A percentile compares a stretch with the other conserved stretches of the same genome.
These are phyloP conservation scores for Drosophila pallidifrons DNA, from an alignment of 1,140 invertebrate genomes.

Conservation along the genomic window DNA sequence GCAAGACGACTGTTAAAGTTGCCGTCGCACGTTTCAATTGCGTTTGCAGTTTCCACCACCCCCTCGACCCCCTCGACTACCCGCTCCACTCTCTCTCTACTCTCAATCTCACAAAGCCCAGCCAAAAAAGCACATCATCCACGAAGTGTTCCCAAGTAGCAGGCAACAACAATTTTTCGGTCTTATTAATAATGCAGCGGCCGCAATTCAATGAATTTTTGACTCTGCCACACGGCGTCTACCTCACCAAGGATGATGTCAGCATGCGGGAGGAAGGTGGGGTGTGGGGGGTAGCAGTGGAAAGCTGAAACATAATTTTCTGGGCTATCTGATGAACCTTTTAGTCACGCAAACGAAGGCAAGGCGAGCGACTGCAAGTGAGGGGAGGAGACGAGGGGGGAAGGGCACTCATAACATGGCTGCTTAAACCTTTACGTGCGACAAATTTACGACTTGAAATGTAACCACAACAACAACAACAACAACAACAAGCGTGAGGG, in stretches of 20 bases:
- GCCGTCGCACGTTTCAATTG: slow-evolving; percentile 79
- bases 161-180: slow-evolving; percentile 72
- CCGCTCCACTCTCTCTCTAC: neutral
- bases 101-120: too few species aligned
- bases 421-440: slow-evolving; percentile 83
- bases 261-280: neutral
- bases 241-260: neutral
- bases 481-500: slow-evolving; percentile 39
- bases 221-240: slow-evolving; percentile 55
- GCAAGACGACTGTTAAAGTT: slow-evolving; percentile 79
- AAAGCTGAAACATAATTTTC: slow-evolving; percentile 63
- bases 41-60: slow-evolving; percentile 33
- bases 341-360: slow-evolving; percentile 58
- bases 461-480: slow-evolving; percentile 66
- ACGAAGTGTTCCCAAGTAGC: slow-evolving; percentile 54
- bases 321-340: slow-evolving; percentile 79
- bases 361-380: neutral
- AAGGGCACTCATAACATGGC: slow-evolving; percentile 55
- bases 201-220: slow-evolving; percentile 84
- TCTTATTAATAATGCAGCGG: slow-evolving; percentile 82
- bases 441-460: slow-evolving; percentile 83
- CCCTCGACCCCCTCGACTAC: neutral
- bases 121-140: slow-evolving; percentile 38
- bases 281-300: neutral
- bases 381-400: too few species aligned